Evolutionary conservation across 2,113 vertebrate species (phyloP).

Genomic region (Danio rerio): GRCz12tu NC_133194.1:14731501-14732000

Average conservation of each 20-base stretch:
- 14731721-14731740: conserved; percentile 26
- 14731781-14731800: neutral
- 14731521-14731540: neutral
- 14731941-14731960: no score
- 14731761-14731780: conserved; percentile 15
- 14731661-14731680: conserved; percentile 39
- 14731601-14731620: conserved; percentile 14
- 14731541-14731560: conserved; percentile 6
- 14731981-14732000: no score
- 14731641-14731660: conserved; percentile 40
- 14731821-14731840: neutral
- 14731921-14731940: no score
- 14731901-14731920: no score
- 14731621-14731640: conserved; percentile 36
- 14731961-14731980: no score
- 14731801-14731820: neutral
- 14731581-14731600: conserved; percentile 2
- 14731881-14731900: no score
- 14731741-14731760: conserved; percentile 30
- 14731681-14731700: neutral
- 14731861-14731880: no score
- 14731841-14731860: no score
- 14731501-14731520: neutral
- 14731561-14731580: neutral
- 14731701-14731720: neutral